These are phyloP conservation scores for Tinea trinotella DNA, from an alignment of 2,888 invertebrate genomes.

Conservation along the genomic window DNA sequence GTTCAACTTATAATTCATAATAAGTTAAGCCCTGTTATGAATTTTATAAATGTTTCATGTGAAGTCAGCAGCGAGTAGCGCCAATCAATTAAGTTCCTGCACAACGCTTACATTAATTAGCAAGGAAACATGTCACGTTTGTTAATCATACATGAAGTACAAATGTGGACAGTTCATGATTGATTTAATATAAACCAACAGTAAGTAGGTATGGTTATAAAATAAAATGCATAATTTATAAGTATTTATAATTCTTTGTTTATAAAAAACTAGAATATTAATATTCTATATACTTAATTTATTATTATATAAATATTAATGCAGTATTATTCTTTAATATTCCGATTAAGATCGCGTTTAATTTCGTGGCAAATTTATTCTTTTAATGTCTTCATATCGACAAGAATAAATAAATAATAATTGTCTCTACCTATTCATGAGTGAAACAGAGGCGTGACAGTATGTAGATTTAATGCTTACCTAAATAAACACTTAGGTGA, in stretches of 20 bases:
- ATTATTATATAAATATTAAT: no score
- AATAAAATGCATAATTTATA: not conserved
- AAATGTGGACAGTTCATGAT: not conserved
- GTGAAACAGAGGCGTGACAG: no score
- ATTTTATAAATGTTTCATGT: conserved; percentile 69
- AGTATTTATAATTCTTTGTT: not conserved
- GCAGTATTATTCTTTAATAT: no score
- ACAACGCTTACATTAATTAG: conserved; percentile 65
- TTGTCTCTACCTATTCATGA: no score
- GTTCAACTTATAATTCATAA: not conserved
- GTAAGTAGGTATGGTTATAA: not conserved
- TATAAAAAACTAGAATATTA: no score
- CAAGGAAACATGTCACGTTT: conserved; percentile 46
- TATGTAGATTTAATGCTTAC: no score
- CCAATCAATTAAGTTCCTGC: conserved; percentile 65
- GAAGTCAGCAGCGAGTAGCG: conserved; percentile 48
- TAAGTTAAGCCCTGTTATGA: conserved; percentile 47
- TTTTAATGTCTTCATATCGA: no score
- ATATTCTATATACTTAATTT: no score
- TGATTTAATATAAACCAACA: not conserved
- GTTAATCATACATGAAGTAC: conserved; percentile 33
- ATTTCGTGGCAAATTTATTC: no score
- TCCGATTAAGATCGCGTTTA: no score
- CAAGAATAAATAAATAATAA: no score
- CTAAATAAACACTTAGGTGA: no score